Base-by-base conservation (phyloP, 2,113 vertebrate species). In the Lamprologus sp. region DNA sequence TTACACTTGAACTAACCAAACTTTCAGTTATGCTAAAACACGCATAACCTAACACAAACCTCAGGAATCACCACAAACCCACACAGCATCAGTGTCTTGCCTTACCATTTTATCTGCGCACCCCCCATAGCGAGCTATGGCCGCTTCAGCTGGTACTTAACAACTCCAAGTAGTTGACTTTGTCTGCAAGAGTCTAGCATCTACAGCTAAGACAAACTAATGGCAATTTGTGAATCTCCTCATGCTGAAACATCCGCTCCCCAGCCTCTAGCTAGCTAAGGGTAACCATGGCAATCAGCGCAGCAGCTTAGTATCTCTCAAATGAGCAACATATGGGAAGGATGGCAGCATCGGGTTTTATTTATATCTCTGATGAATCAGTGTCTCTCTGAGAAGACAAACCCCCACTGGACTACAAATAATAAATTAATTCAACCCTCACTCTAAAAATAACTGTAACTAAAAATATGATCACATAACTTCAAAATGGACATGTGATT, bases 31-130 rank as follows among this genome's bases (percentile, higher is more conserved):
- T 65, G 60, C 19, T 65, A 37, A 37, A 65, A 37, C 33, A 37
- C 3, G 10, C 10, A 65, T 37, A 55, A 80, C 7, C 4, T 80
- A 33, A 37, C 13, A 37, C n/a, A 55, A 80, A 80, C 9, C 21
- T 55, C 51, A 55, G 19, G n/a, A 37, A 37, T 80, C n/a, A 5
- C 7, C 77, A 77, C 15, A 73, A 54, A 83, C 19, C 77, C 37
- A 65, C 58, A 83, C 63, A 68, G n/a, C n/a, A 11, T 82, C 23
- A 47, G 10, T 28, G 15, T 42, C 21, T 65, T 35, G 7, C 84
- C 96, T 96, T 96, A 97, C 96, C 96, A 97, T 96, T 97, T 97
- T 10, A 96, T 90, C 92, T 95, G 96, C 11, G 88, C 91, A 53
- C 91, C 96, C 83, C 96, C 96, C 96, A 97, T 97, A 10, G 47